phyloP scores from a whole-genome alignment of 1,140 invertebrate genomes.

The Limonius californicus region DNA sequence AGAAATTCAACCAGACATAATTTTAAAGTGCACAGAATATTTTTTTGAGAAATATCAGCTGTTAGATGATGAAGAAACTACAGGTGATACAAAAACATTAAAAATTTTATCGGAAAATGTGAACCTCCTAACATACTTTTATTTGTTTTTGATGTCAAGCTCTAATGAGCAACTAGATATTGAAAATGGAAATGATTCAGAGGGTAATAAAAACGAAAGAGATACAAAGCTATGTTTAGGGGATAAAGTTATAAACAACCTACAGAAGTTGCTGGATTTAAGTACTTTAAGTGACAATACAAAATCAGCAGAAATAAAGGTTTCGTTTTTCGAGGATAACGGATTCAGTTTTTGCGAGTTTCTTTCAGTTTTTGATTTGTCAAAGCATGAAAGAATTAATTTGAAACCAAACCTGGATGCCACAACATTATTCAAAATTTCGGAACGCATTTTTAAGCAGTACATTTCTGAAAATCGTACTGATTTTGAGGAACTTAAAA shows the following conservation, averaged over 20 bases:
- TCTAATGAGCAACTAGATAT: slow-evolving; percentile 17
- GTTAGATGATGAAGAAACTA: slow-evolving; percentile 26
- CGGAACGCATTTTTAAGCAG: slow-evolving; percentile 59
- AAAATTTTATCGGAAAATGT: slow-evolving; percentile 37
- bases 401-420: slow-evolving; percentile 47
- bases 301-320: slow-evolving; percentile 35
- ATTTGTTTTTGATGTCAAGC: slow-evolving; percentile 28
- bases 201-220: slow-evolving; percentile 17
- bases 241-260: slow-evolving; percentile 43
- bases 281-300: slow-evolving; percentile 34
- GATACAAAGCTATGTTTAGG: slow-evolving; percentile 28
- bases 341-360: slow-evolving; percentile 44
- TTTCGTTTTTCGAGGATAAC: slow-evolving; percentile 39
- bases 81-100: slow-evolving; percentile 27
- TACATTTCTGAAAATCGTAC: slow-evolving; percentile 53
- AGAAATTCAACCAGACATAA: slow-evolving; percentile 54
- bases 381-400: slow-evolving; percentile 40
- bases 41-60: slow-evolving; percentile 44
- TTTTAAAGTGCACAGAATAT: slow-evolving; percentile 52
- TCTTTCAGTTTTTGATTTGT: slow-evolving; percentile 57
- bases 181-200: slow-evolving; percentile 25
- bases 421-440: slow-evolving; percentile 49
- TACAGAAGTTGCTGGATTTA: slow-evolving; percentile 46
- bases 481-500: slow-evolving; percentile 47
- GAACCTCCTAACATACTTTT: slow-evolving; percentile 40